Conservation (phyloP, 2,888 invertebrate species). For the Dryobota labecula region DNA sequence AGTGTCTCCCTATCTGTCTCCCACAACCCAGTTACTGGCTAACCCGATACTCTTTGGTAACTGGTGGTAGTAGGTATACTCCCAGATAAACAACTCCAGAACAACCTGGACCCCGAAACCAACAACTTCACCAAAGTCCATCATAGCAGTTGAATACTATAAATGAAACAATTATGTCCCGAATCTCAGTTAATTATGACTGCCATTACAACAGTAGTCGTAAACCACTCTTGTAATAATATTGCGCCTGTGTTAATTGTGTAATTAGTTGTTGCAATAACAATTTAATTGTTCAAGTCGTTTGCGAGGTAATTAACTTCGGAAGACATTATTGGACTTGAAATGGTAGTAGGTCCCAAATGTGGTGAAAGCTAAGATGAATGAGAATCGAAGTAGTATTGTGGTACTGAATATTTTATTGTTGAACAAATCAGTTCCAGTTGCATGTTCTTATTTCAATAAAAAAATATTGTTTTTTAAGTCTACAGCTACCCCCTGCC, state of each 20-base stretch:
- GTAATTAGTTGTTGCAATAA: conserved; percentile 54
- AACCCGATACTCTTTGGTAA: background rate
- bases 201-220: conserved; percentile 12
- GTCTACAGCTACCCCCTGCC: background rate
- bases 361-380: background rate
- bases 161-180: conserved; percentile 47
- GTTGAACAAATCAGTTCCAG: background rate
- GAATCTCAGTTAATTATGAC: conserved; percentile 45
- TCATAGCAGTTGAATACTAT: conserved; percentile 12
- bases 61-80: background rate
- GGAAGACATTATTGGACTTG: conserved; percentile 36
- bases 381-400: background rate
- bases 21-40: background rate
- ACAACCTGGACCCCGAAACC: background rate
- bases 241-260: conserved; percentile 45
- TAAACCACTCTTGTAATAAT: conserved; percentile 56
- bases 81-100: background rate
- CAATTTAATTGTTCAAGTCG: conserved; percentile 45
- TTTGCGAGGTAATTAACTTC: conserved; percentile 45
- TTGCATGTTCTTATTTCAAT: too few relatives aligned
- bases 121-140: background rate
- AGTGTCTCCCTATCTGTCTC: background rate
- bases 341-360: conserved; percentile 6
- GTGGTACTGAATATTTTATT: background rate
- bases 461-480: background rate